A percentile compares a stretch with the other conserved stretches of the same genome.
phyloP scores from a whole-genome alignment of 2,113 vertebrate genomes.

The Okapia johnstoni region DNA sequence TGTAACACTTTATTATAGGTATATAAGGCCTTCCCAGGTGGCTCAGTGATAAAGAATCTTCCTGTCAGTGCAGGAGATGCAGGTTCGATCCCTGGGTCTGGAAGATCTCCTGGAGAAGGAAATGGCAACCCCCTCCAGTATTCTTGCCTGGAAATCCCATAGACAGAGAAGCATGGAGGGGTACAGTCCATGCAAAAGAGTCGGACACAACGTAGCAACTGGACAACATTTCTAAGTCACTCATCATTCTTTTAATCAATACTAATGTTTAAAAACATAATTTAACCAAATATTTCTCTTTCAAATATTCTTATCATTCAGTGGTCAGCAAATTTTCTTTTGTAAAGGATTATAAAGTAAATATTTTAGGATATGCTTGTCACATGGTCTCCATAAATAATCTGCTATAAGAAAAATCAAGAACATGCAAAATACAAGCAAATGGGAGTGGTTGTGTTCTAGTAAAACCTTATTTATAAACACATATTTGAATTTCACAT shows the following conservation, averaged over 20 bases:
- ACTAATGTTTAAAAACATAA: background rate
- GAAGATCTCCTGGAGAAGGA: background rate
- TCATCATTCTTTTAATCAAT: background rate
- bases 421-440: background rate
- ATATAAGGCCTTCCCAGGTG: background rate
- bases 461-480: conserved; percentile 16
- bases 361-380: background rate
- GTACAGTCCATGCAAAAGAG: background rate
- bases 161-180: background rate
- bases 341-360: background rate
- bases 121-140: background rate
- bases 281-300: background rate
- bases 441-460: background rate
- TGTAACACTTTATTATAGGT: background rate
- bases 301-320: background rate
- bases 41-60: background rate
- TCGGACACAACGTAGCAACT: accelerated
- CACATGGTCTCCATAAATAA: background rate
- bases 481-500: background rate
- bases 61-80: background rate
- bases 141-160: background rate
- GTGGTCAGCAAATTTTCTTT: background rate
- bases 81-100: background rate
- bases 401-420: no score
- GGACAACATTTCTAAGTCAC: background rate